Evolutionary conservation across 2,113 vertebrate species (phyloP).

Genomic region (Pedionomus torquatus): DNA sequence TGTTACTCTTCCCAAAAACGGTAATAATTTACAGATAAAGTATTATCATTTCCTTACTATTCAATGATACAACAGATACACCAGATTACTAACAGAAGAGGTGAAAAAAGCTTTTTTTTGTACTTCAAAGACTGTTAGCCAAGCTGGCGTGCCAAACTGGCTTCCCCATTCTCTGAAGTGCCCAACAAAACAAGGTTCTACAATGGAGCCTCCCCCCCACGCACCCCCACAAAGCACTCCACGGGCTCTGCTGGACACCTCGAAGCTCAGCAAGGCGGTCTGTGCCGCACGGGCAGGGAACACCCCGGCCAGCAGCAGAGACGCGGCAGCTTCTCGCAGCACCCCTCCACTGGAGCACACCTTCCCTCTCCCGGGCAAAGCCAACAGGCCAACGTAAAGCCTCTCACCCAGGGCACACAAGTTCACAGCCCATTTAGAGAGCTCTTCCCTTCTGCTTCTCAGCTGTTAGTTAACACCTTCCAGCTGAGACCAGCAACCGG

Average conservation of each 20-base stretch:
- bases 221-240: neutral
- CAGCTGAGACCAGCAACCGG: conserved; percentile 16
- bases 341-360: neutral
- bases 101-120: neutral
- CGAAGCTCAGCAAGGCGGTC: neutral
- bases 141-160: neutral
- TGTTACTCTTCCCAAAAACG: neutral
- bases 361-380: neutral
- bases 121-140: neutral
- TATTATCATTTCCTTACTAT: neutral
- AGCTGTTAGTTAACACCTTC: conserved; percentile 29
- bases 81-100: neutral
- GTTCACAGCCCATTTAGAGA: neutral
- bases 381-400: neutral
- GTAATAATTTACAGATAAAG: neutral
- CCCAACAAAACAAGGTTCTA: neutral
- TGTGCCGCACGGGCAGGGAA: neutral
- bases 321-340: neutral
- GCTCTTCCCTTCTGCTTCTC: neutral
- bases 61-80: neutral
- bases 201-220: neutral
- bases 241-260: neutral
- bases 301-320: neutral
- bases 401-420: neutral
- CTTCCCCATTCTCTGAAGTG: neutral